Conservation (phyloP, 1,140 invertebrate species). For the Zaprionus capensis region DNA sequence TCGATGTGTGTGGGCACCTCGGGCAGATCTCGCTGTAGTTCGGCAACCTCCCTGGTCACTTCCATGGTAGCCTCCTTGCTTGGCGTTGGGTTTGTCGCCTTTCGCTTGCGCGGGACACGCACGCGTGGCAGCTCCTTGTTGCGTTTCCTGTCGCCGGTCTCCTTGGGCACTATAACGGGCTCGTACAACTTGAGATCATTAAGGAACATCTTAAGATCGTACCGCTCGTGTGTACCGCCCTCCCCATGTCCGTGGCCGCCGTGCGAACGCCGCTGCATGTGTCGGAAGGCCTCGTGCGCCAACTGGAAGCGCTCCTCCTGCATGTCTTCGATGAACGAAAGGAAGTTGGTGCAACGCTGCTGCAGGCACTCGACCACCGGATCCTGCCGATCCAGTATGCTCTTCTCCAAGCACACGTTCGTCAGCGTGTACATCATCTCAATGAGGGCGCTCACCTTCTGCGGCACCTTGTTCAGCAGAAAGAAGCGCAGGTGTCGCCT, state of each 20-base stretch:
- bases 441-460: slow-evolving; percentile 72
- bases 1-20: slow-evolving; percentile 48
- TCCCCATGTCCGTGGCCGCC: background rate
- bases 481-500: slow-evolving; percentile 71
- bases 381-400: slow-evolving; percentile 65
- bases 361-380: slow-evolving; percentile 70
- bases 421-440: slow-evolving; percentile 76
- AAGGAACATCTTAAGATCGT: slow-evolving; percentile 77
- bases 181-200: slow-evolving; percentile 75
- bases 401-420: slow-evolving; percentile 71
- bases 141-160: slow-evolving; percentile 17
- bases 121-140: background rate
- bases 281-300: slow-evolving; percentile 41
- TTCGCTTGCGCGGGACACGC: background rate
- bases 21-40: slow-evolving; percentile 3
- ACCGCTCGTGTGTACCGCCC: slow-evolving; percentile 45
- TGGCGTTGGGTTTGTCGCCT: background rate
- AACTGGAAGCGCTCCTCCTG: slow-evolving; percentile 69
- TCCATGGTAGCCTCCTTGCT: background rate
- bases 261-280: slow-evolving; percentile 5
- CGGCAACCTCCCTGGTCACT: background rate
- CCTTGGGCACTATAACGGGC: slow-evolving; percentile 69
- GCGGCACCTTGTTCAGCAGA: slow-evolving; percentile 73
- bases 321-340: slow-evolving; percentile 72
- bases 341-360: slow-evolving; percentile 66